phyloP scores from a whole-genome alignment of 2,797 vertebrate genomes.

The Pteropus rufus region DNA sequence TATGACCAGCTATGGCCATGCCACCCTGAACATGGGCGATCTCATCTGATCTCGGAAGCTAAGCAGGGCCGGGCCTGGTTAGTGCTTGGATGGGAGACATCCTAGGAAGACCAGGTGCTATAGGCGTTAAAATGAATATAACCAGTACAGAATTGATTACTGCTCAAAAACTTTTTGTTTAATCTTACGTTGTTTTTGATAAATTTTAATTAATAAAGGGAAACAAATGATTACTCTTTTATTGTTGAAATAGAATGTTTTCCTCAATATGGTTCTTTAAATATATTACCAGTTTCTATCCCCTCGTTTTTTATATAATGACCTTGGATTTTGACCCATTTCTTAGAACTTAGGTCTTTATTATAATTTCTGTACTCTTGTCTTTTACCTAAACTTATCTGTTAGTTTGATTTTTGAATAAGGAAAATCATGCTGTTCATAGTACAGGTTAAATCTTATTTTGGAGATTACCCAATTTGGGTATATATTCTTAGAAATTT shows the following conservation, averaged over 20 bases:
- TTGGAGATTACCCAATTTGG: not conserved
- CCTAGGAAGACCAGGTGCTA: no score
- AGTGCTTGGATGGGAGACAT: no score
- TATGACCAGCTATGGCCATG: not conserved
- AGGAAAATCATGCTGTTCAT: not conserved
- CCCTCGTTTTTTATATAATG: not conserved
- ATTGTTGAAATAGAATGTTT: not conserved
- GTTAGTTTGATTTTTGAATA: constrained; percentile 18
- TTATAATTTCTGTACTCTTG: not conserved
- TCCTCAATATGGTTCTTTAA: constrained; percentile 4
- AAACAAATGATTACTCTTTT: not conserved
- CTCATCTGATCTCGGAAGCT: no score
- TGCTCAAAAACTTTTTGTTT: constrained; percentile 1
- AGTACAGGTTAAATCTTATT: constrained; percentile 8
- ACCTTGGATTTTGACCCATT: constrained; percentile 13
- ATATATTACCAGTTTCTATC: not conserved
- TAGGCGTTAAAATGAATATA: no score
- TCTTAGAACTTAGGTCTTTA: not conserved
- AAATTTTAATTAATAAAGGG: constrained; percentile 3
- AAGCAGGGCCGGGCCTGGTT: no score
- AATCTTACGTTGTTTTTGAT: constrained; percentile 10
- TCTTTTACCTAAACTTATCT: not conserved
- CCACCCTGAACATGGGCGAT: no score
- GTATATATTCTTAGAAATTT: not conserved
- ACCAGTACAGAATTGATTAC: not conserved